A percentile compares a stretch with the other conserved stretches of the same genome.
phyloP scores from a whole-genome alignment of 2,113 vertebrate species.

The Zapus hudsonius region DNA sequence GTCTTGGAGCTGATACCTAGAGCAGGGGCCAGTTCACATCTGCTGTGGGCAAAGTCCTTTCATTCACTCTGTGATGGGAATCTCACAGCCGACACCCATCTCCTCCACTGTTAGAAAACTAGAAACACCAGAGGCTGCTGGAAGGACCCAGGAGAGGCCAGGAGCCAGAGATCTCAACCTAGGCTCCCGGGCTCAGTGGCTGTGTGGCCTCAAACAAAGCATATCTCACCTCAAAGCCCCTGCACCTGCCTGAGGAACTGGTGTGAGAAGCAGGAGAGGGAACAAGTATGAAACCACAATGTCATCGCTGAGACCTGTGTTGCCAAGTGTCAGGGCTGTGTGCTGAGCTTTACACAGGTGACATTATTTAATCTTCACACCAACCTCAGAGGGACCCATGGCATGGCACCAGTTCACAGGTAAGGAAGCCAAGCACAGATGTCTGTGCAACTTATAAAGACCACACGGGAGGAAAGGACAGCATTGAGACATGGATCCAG shows the following conservation, averaged over 20 bases:
- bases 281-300: not conserved
- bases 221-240: not conserved
- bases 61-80: not conserved
- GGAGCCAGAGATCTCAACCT: not conserved
- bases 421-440: not conserved
- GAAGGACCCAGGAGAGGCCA: not conserved
- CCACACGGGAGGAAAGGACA: not conserved
- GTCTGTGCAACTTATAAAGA: not conserved
- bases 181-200: not conserved
- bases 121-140: not conserved
- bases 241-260: not conserved
- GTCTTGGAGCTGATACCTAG: not conserved
- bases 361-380: rapidly evolving
- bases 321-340: rapidly evolving
- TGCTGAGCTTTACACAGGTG: rapidly evolving
- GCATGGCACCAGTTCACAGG: not conserved
- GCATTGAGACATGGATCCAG: not conserved
- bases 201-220: not conserved
- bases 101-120: not conserved
- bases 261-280: not conserved
- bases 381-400: rapidly evolving
- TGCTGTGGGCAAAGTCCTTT: not conserved
- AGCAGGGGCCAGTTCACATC: not conserved
- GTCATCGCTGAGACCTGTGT: not conserved
- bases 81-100: not conserved